phyloP scores from a whole-genome alignment of 2,797 vertebrate species.

The Sarcoramphus papa region DNA sequence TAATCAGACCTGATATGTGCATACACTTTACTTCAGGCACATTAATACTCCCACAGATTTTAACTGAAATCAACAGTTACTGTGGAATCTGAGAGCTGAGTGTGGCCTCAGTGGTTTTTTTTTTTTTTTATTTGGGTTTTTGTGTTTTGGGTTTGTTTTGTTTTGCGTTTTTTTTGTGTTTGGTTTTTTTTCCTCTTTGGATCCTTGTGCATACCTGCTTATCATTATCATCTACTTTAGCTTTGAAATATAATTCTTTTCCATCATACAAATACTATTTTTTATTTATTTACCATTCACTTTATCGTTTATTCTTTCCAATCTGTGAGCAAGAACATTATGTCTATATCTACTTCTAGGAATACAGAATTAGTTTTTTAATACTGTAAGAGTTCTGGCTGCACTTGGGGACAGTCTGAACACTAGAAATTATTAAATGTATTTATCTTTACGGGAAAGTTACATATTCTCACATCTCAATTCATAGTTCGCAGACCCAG shows the following conservation, averaged over 20 bases:
- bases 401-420: not conserved
- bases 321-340: not conserved
- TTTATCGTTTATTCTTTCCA: not conserved
- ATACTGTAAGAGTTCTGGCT: not conserved
- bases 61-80: not conserved
- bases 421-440: not conserved
- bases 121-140: not conserved
- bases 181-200: rapidly evolving
- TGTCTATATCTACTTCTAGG: not conserved
- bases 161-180: not conserved
- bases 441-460: not conserved
- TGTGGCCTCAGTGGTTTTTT: not conserved
- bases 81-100: not conserved
- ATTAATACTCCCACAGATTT: not conserved
- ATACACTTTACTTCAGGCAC: not conserved
- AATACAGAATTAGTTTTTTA: not conserved
- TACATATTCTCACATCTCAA: rapidly evolving
- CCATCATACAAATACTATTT: not conserved
- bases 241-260: not conserved
- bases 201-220: not conserved
- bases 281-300: not conserved
- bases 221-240: not conserved
- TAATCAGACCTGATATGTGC: not conserved
- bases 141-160: too few relatives aligned
- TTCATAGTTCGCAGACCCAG: not conserved